These are phyloP conservation scores for Limulus polyphemus DNA, from an alignment of 2,888 invertebrate genomes.

Conservation along the genomic window DNA sequence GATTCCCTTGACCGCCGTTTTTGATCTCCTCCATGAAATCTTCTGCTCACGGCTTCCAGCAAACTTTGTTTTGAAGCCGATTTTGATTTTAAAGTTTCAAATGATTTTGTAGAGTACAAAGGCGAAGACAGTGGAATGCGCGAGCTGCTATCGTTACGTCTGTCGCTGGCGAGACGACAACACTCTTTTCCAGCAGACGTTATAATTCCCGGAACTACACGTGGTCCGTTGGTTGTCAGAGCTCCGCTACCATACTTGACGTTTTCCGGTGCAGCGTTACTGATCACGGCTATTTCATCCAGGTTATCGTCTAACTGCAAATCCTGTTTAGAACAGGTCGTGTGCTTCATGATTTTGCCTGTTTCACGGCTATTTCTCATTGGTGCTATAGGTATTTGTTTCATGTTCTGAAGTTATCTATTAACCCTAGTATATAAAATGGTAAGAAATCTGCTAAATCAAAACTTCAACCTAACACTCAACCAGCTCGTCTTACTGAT, in stretches of 20 bases:
- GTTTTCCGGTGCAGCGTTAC: slow-evolving; percentile 44
- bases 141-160: slow-evolving; percentile 5
- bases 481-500: too few relatives aligned
- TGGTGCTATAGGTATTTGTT: too few relatives aligned
- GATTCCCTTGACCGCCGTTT: slow-evolving; percentile 49
- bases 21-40: slow-evolving; percentile 39
- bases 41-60: slow-evolving; percentile 61
- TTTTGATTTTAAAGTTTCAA: slow-evolving; percentile 36
- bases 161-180: slow-evolving; percentile 27
- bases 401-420: too few relatives aligned
- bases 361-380: slow-evolving; percentile 13
- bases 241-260: slow-evolving; percentile 46
- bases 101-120: slow-evolving; percentile 19
- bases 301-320: slow-evolving; percentile 31
- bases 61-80: slow-evolving; percentile 51
- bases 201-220: slow-evolving; percentile 43
- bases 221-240: slow-evolving; percentile 47
- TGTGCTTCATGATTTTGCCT: slow-evolving; percentile 33
- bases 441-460: too few relatives aligned
- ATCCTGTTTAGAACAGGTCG: slow-evolving; percentile 35
- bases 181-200: slow-evolving; percentile 24
- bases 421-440: too few relatives aligned
- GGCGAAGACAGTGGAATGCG: slow-evolving; percentile 25
- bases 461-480: too few relatives aligned
- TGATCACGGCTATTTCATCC: slow-evolving; percentile 48